phyloP scores from a whole-genome alignment of 2,113 vertebrate genomes.

The Fregetta grallaria region DNA sequence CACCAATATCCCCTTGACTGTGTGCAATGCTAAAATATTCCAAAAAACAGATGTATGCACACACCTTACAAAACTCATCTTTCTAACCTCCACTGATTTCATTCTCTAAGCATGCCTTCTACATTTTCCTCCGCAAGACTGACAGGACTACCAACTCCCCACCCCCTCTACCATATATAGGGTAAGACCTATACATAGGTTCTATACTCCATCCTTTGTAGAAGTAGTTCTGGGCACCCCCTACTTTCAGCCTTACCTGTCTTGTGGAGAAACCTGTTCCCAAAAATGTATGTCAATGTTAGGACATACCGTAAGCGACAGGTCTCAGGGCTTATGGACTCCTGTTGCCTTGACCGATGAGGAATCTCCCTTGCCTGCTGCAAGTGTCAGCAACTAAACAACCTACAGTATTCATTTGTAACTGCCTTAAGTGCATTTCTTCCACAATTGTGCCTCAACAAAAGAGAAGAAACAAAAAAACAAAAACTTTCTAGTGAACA shows the following conservation, averaged over 20 bases:
- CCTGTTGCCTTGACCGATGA: neutral
- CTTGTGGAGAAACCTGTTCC: neutral
- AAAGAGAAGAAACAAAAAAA: neutral
- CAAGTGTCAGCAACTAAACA: neutral
- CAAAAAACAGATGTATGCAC: neutral
- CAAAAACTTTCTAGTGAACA: neutral
- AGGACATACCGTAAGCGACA: neutral
- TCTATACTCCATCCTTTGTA: neutral
- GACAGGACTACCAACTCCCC: neutral
- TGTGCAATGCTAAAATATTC: neutral
- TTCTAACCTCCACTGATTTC: neutral
- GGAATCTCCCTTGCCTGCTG: neutral
- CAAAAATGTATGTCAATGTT: neutral
- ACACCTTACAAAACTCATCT: neutral
- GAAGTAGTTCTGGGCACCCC: accelerated
- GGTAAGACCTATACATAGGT: neutral
- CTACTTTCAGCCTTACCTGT: neutral
- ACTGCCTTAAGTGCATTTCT: neutral
- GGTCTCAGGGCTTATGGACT: neutral
- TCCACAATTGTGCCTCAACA: neutral
- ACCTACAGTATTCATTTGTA: neutral
- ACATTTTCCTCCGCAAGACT: neutral
- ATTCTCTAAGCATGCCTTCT: neutral
- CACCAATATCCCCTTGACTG: neutral
- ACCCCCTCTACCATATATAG: accelerated